Evolutionary conservation across 2,113 vertebrate genomes (phyloP).

Genomic region (Eurystomus gularis): DNA sequence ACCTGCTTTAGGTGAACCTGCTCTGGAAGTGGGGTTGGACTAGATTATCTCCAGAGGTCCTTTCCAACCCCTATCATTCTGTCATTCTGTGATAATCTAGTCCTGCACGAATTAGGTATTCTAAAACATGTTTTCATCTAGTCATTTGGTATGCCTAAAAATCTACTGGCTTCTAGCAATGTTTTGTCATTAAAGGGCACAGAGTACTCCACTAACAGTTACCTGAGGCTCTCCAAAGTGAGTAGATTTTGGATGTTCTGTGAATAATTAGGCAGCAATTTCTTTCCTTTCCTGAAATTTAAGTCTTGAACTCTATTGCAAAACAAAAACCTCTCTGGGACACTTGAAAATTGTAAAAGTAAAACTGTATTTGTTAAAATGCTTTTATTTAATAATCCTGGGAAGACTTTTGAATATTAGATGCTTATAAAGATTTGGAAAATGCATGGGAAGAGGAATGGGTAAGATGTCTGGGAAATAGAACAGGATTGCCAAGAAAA

Average conservation of each 20-base stretch:
- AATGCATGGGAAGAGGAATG: background rate
- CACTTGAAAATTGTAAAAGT: background rate
- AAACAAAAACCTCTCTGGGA: background rate
- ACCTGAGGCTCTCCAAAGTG: background rate
- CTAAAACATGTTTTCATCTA: background rate
- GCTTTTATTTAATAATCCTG: background rate
- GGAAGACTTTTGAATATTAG: background rate
- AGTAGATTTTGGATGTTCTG: background rate
- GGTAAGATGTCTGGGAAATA: background rate
- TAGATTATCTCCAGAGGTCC: too few species aligned
- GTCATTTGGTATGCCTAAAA: background rate
- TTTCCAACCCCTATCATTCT: too few species aligned
- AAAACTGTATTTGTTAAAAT: background rate
- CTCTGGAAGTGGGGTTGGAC: too few species aligned
- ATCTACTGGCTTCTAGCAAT: background rate
- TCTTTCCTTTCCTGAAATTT: background rate
- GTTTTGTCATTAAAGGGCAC: background rate
- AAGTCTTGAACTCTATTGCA: background rate
- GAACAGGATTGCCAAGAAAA: background rate
- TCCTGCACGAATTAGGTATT: background rate
- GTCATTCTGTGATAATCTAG: background rate
- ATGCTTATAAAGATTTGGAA: background rate
- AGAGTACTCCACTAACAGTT: background rate
- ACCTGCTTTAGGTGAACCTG: too few species aligned
- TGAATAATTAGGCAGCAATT: background rate